Conservation (phyloP, 2,113 vertebrate species). For the Hassar affinis region DNA sequence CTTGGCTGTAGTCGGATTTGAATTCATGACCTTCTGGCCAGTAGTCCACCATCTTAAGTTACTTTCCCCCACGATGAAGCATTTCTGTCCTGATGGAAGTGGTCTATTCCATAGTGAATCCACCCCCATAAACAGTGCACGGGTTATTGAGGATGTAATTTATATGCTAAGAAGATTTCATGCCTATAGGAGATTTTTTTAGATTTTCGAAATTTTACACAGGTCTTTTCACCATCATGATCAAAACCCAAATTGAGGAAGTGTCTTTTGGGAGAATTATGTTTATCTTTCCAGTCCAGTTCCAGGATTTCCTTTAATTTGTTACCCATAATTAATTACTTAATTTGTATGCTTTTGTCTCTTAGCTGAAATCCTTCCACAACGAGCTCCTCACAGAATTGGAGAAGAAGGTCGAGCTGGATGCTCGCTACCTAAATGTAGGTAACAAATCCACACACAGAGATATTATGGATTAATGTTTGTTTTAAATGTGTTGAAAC, state of each 20-base stretch:
- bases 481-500: neutral
- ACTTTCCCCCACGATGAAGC: neutral
- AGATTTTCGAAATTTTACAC: neutral
- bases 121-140: neutral
- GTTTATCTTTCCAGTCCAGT: neutral
- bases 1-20: too few relatives aligned
- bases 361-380: conserved; percentile 95
- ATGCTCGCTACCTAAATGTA: conserved; percentile 93
- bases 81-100: neutral
- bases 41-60: too few relatives aligned
- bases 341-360: conserved; percentile 14
- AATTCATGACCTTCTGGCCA: too few relatives aligned
- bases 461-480: neutral
- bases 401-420: conserved; percentile 98
- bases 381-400: conserved; percentile 92
- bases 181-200: neutral
- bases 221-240: neutral
- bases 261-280: neutral
- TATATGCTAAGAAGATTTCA: neutral
- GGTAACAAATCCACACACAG: conserved; percentile 58
- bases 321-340: too few relatives aligned
- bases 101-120: neutral
- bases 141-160: neutral
- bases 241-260: neutral
- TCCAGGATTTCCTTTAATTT: neutral